Percentiles rank a stretch among this genome's conserved stretches.
These are phyloP conservation scores for Chaetodon trifasciatus DNA, from an alignment of 2,797 vertebrate genomes.

Conservation along the genomic window DNA sequence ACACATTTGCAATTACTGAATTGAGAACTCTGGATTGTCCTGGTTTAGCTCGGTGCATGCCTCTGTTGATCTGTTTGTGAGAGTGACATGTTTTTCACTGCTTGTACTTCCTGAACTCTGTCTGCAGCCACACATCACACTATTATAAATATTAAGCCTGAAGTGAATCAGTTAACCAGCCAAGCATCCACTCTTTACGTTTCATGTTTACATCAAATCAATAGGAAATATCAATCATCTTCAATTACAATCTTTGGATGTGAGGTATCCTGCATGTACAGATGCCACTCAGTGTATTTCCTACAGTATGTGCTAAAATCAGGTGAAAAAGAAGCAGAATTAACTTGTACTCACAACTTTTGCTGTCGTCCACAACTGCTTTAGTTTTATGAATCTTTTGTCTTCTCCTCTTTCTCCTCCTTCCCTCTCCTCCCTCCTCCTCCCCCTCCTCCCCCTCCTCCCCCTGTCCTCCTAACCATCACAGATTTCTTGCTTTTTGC, in stretches of 20 bases:
- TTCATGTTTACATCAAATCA: conserved; percentile 29
- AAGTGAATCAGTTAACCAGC: conserved; percentile 26
- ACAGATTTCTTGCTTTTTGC: conserved; percentile 55
- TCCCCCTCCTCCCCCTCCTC: conserved; percentile 55
- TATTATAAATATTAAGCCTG: neutral
- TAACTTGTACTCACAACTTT: conserved; percentile 81
- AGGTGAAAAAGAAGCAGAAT: conserved; percentile 61
- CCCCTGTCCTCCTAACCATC: conserved; percentile 57
- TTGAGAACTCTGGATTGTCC: conserved; percentile 28
- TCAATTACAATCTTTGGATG: conserved; percentile 24
- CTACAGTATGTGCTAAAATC: conserved; percentile 43
- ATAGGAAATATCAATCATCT: conserved; percentile 5
- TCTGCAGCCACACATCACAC: conserved; percentile 22
- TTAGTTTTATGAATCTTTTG: conserved; percentile 82
- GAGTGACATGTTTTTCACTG: conserved; percentile 40
- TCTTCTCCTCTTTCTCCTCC: conserved; percentile 78
- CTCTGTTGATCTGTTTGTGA: conserved; percentile 36
- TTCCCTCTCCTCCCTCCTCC: conserved; percentile 49
- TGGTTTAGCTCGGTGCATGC: conserved; percentile 16
- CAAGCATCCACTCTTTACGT: conserved; percentile 2
- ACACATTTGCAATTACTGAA: conserved; percentile 41
- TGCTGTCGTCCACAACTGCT: conserved; percentile 79
- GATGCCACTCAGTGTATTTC: conserved; percentile 32
- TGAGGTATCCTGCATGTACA: conserved; percentile 30
- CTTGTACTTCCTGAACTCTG: conserved; percentile 19